Evolutionary conservation across 2,113 vertebrate genomes (phyloP), one percentile per base, ranked within the genome.

Genomic region (Glaucomys volans): DNA sequence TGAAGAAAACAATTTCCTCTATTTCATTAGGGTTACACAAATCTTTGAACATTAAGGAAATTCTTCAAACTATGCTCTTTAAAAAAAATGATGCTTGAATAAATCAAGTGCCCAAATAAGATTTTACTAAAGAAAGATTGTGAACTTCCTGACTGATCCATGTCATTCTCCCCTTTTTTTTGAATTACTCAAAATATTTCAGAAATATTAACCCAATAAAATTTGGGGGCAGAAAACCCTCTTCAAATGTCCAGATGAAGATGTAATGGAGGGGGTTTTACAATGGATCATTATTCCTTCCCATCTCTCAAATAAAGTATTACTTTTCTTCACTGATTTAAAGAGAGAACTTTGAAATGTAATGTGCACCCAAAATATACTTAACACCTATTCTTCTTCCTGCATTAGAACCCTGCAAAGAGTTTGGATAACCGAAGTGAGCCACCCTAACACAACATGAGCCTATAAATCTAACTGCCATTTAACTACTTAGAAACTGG

Each of bases 171-270:
- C 30, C 5, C 28, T 89, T 90, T 14, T 35, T 62, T 77, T 74
- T 54, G 11, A 76, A 92, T 66, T 75, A 40, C 32, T 95, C 37
- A 42, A 42, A 94, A 77, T 13, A 24, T 47, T 86, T 84, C 59
- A 71, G 42, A 94, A 96, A 72, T 37, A 40, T 42, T 93, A 11
- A 83, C 82, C 6, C 6, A 93, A 80, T 44, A 90, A 95, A 90
- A 30, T 20, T 77, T 74, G 14, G 4, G 26, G 8, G 26, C 64
- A 91, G 62, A 85, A 81, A 95, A 89, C 9, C 72, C 30, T 86
- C 8, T 64, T 50, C 64, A 80, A 71, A 79, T 84, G 18, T 13
- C 52, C 85, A 66, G 17, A n/a, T 92, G 14, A 93, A 89, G 16
- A 72, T 72, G 40, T 95, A 88, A 95, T 74, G n/a, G 24, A 24